Conservation (phyloP, 2,797 vertebrate species). For the Zenarchopterus dispar region DNA sequence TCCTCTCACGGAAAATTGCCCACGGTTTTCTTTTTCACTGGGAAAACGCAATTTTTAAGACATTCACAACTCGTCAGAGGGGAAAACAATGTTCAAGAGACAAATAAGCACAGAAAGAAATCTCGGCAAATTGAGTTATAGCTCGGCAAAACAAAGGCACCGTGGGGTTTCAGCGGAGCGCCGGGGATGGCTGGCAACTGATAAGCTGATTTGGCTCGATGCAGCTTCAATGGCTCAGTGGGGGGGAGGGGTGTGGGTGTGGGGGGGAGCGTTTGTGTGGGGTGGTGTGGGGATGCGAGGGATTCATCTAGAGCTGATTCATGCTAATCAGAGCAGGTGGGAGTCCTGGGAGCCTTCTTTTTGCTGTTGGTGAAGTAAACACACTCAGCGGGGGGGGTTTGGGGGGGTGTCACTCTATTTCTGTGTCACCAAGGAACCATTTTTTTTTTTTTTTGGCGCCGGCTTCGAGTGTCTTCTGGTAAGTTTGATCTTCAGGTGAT, state of each 20-base stretch:
- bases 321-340: conserved; percentile 73
- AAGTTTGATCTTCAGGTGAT: conserved; percentile 33
- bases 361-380: conserved; percentile 59
- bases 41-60: background rate
- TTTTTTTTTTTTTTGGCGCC: conserved; percentile 18
- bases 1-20: background rate
- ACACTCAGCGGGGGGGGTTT: conserved; percentile 38
- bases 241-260: conserved; percentile 15
- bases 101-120: conserved; percentile 2
- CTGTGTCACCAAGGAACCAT: background rate
- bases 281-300: conserved; percentile 26
- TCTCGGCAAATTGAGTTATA: conserved; percentile 38
- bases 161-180: conserved; percentile 21
- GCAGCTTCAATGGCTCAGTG: conserved; percentile 43
- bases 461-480: background rate
- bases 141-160: conserved; percentile 53
- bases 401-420: conserved; percentile 11
- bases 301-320: conserved; percentile 52
- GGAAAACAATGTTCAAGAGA: background rate
- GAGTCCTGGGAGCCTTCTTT: conserved; percentile 52
- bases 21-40: background rate
- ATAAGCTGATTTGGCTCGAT: conserved; percentile 52
- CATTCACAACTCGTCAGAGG: background rate
- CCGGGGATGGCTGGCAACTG: conserved; percentile 51
- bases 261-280: conserved; percentile 17